phyloP scores from a whole-genome alignment of 2,797 vertebrate genomes.

The Zalophus californianus region DNA sequence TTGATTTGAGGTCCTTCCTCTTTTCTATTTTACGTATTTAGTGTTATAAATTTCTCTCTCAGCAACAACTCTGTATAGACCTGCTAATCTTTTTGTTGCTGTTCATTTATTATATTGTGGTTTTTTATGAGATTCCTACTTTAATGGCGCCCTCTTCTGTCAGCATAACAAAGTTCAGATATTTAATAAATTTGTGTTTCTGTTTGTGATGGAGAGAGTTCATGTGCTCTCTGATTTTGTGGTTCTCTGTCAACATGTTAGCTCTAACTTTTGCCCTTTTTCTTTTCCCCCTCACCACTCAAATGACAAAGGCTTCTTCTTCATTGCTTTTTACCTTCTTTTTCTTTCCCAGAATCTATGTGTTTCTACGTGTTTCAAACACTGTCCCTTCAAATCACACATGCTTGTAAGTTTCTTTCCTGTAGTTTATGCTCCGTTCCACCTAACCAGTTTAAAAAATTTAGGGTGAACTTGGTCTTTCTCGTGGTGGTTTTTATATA shows the following conservation, averaged over 20 bases:
- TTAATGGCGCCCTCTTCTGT: slow-evolving; percentile 81
- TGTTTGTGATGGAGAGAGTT: neutral
- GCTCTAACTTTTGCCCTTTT: neutral
- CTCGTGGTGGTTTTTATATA: neutral
- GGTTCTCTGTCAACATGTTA: neutral
- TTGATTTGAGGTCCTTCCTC: neutral
- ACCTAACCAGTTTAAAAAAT: neutral
- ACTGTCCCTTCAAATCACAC: neutral
- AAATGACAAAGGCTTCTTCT: neutral
- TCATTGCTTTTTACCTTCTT: neutral
- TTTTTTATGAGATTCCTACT: slow-evolving; percentile 68
- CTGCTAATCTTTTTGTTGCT: slow-evolving; percentile 9
- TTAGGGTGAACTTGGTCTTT: neutral
- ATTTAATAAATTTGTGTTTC: neutral
- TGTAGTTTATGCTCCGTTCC: neutral
- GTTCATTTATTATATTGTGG: neutral
- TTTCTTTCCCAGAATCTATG: neutral
- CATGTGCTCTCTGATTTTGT: slow-evolving; percentile 8
- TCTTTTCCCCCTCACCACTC: neutral
- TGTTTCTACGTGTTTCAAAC: slow-evolving; percentile 32
- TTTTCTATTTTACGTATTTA: slow-evolving; percentile 40
- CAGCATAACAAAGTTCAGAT: slow-evolving; percentile 45
- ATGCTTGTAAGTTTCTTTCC: neutral
- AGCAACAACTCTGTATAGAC: neutral
- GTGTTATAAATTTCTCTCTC: slow-evolving; percentile 13